phyloP scores from a whole-genome alignment of 2,113 vertebrate species.

The Dunckerocampus dactyliophorus region DNA sequence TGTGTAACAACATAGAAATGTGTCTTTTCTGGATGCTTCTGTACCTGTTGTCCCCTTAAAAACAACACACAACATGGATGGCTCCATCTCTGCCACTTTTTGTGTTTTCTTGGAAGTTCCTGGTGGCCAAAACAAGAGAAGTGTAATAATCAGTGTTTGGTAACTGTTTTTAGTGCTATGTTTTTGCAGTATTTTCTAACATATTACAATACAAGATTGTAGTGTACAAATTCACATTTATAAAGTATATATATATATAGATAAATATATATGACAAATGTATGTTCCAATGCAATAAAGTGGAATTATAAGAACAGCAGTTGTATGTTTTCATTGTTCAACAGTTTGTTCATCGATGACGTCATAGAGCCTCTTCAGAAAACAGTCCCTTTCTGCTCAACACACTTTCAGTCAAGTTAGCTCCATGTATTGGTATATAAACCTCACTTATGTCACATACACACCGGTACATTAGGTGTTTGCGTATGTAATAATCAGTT shows the following conservation, averaged over 20 bases:
- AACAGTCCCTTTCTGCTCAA: background rate
- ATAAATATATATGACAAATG: slow-evolving; percentile 72
- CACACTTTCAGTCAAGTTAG: too few species aligned
- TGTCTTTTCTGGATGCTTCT: background rate
- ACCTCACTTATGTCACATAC: too few species aligned
- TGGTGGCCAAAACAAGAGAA: slow-evolving; percentile 65
- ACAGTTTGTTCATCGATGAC: background rate
- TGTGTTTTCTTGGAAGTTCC: slow-evolving; percentile 18
- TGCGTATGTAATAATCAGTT: too few species aligned
- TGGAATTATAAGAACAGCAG: slow-evolving; percentile 47
- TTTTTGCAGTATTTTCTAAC: slow-evolving; percentile 82
- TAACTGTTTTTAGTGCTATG: slow-evolving; percentile 80
- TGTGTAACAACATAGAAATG: background rate
- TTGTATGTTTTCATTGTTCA: background rate
- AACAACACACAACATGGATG: slow-evolving; percentile 10
- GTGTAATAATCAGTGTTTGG: slow-evolving; percentile 76
- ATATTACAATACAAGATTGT: slow-evolving; percentile 82
- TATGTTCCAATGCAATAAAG: slow-evolving; percentile 84
- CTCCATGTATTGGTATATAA: too few species aligned
- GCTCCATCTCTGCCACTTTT: slow-evolving; percentile 41
- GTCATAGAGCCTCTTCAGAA: background rate
- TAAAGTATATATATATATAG: slow-evolving; percentile 70
- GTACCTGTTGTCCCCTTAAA: too few species aligned
- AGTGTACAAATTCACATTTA: slow-evolving; percentile 83
- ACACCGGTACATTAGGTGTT: too few species aligned